Evolutionary conservation across 37 sponge, comb jelly and placozoan genomes (phyloP).

Genomic region (Axinella damicornis): DNA sequence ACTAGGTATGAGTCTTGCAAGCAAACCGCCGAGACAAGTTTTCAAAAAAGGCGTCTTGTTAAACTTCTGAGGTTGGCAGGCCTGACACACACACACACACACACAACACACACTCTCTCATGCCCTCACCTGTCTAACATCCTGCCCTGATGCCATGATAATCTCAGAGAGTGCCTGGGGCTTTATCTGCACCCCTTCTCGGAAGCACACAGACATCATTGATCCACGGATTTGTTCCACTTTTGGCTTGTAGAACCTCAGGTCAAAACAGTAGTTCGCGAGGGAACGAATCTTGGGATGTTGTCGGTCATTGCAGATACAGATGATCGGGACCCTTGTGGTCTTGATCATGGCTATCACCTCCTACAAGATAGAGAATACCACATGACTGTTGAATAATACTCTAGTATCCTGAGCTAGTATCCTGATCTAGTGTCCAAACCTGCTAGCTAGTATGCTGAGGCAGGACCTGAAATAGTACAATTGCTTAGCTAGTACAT

Average conservation of each 20-base stretch:
- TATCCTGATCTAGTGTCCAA: too few relatives aligned
- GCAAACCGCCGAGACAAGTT: too few relatives aligned
- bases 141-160: constrained; percentile 83
- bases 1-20: too few relatives aligned
- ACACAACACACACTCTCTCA: too few relatives aligned
- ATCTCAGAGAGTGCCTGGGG: constrained; percentile 84
- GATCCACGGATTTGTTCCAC: constrained; percentile 92
- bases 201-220: constrained; percentile 92
- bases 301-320: constrained; percentile 97
- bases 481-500: too few relatives aligned
- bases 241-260: constrained; percentile 84
- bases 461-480: too few relatives aligned
- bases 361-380: constrained; percentile 56
- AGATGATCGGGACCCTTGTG: constrained; percentile 91
- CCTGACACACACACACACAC: too few relatives aligned
- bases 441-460: too few relatives aligned
- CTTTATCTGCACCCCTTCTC: constrained; percentile 89
- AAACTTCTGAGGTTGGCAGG: too few relatives aligned
- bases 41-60: too few relatives aligned
- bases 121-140: constrained; percentile 84
- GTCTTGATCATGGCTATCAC: constrained; percentile 92
- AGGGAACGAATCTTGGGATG: constrained; percentile 92
- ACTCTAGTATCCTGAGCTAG: too few relatives aligned
- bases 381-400: too few relatives aligned
- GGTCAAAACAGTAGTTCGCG: constrained; percentile 92